phyloP scores from a whole-genome alignment of 1,140 invertebrate genomes.

The Aricia agestis region DNA sequence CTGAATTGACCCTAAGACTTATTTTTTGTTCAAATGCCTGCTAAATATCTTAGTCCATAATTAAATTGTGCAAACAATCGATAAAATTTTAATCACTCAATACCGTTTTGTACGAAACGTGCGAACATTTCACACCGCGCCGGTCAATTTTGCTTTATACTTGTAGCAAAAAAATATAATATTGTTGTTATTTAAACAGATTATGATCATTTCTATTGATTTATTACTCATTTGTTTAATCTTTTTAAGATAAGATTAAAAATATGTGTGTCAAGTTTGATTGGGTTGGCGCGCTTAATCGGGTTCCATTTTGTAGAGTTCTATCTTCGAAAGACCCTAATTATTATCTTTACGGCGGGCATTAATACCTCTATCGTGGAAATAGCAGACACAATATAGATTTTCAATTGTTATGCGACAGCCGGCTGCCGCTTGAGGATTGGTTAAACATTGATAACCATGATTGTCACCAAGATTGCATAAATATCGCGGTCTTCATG shows the following conservation, averaged over 20 bases:
- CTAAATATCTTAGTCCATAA: not conserved
- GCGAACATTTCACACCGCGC: not conserved
- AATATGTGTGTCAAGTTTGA: not conserved
- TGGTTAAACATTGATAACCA: no score
- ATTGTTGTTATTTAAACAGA: not conserved
- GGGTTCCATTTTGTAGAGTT: not conserved
- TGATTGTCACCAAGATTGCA: no score
- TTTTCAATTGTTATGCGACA: no score
- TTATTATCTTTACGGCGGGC: no score
- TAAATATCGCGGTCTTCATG: no score
- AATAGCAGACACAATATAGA: no score
- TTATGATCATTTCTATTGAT: not conserved
- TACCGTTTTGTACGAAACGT: not conserved
- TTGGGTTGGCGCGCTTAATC: not conserved
- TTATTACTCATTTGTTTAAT: not conserved
- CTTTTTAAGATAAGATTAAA: not conserved
- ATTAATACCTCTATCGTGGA: no score
- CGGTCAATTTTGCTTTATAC: not conserved
- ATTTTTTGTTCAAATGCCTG: no score
- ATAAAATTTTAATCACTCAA: not conserved
- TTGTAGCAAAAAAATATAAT: not conserved
- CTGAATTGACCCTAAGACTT: no score
- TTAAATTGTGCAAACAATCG: not conserved
- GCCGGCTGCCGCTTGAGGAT: no score
- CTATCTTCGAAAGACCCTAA: no score